Evolutionary conservation across 1,140 invertebrate genomes (phyloP).

Genomic region (Nylanderia fulva): DNA sequence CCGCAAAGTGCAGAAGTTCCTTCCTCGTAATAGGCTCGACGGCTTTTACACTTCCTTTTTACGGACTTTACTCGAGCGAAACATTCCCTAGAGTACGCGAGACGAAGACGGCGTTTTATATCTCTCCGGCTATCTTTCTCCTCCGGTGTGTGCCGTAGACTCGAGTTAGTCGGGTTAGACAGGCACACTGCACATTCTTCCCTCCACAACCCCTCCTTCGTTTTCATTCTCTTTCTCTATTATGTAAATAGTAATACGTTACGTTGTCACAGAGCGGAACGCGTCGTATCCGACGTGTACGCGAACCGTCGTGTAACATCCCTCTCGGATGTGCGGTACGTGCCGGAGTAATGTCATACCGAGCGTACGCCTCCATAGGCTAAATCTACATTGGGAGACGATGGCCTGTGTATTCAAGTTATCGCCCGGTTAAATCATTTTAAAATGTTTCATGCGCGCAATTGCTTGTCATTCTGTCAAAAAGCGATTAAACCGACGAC

Average conservation of each 20-base stretch:
- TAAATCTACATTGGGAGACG: constrained; percentile 11
- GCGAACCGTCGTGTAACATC: constrained; percentile 35
- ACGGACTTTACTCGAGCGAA: constrained; percentile 69
- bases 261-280: constrained; percentile 38
- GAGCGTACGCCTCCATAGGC: not conserved
- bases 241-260: constrained; percentile 72
- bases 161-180: constrained; percentile 63
- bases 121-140: constrained; percentile 46
- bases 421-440: not conserved
- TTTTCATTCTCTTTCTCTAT: constrained; percentile 64
- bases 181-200: constrained; percentile 16
- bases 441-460: not conserved
- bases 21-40: constrained; percentile 64
- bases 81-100: constrained; percentile 67
- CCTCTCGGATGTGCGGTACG: constrained; percentile 25
- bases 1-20: constrained; percentile 39
- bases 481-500: not conserved
- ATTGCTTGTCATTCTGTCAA: not conserved
- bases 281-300: constrained; percentile 1
- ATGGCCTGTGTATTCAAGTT: not conserved
- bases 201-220: constrained; percentile 17
- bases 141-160: constrained; percentile 60
- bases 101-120: constrained; percentile 65
- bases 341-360: constrained; percentile 19
- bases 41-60: constrained; percentile 60